Base-by-base conservation (phyloP, 2,888 invertebrate genomes). In the Drosophila borborema region DNA sequence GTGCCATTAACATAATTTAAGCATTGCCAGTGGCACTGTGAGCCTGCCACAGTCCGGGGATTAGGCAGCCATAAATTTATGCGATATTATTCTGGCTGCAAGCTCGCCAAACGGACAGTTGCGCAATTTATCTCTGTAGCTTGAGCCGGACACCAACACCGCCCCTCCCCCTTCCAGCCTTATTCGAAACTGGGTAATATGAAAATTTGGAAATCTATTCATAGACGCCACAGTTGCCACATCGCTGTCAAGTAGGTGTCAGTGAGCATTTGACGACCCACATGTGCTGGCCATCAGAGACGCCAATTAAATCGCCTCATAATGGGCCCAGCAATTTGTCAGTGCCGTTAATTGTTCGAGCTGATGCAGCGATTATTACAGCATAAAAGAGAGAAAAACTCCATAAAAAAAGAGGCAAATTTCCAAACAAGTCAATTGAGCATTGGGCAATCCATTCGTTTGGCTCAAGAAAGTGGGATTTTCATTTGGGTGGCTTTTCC, bases 311-410 rank as follows among this genome's bases (percentile, higher is more conserved):
- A 82, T 68, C 67, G 68, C 77, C 70, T 58, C 72, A 67, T 84
- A 70, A 84, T 84, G 74, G 64, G 55, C 64, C 31, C 80, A 80
- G 77, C 81, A 77, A 82, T 84, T 82, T 82, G 87, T 86, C 84
- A 75, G 81, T 46, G 64, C 18, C 67, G 54, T 68, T 81, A 86
- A 86, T 82, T 80, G 53, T 48, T 43, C 20, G 40, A 43, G 45
- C 62, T 62, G 67, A 66, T 36, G 65, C 45, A 12, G 65, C 45
- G 67, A 66, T 66, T 66, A 66, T 28, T 5, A 46, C 41, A 56
- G 64, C 36, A 49, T 41, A 58, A 43, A 41, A 51, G 20, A 48
- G 58, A 69, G 20, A 48, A 67, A 63, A 3, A 12, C 23, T 58
- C 34, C 34, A 40, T 49, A 31, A 54, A 31, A 38, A 70, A 58